Evolutionary conservation across 2,113 vertebrate genomes (phyloP).

Genomic region (Meriones unguiculatus): DNA sequence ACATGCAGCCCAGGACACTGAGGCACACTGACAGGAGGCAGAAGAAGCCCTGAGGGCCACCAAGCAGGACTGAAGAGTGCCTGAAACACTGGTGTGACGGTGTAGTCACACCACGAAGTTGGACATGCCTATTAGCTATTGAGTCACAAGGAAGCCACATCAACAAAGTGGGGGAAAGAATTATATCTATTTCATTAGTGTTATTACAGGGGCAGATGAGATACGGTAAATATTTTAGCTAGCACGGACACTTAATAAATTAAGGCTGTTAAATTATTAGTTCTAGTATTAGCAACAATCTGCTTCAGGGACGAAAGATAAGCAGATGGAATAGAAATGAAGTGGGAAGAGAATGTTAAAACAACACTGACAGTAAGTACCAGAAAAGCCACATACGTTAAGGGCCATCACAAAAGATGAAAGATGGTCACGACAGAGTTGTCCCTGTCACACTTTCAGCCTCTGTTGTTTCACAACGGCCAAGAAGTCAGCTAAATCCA

Average conservation of each 20-base stretch:
- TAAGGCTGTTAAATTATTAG: not conserved
- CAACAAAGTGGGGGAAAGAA: not conserved
- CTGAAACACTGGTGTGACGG: not conserved
- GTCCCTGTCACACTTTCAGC: not conserved
- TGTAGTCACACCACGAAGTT: not conserved
- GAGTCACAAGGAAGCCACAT: not conserved
- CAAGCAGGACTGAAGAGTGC: not conserved
- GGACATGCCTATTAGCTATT: not conserved
- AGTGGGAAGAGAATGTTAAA: not conserved
- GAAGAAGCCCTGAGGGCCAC: too few species aligned
- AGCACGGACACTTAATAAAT: slow-evolving; percentile 5
- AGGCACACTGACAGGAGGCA: not conserved
- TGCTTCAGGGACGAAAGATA: slow-evolving; percentile 37
- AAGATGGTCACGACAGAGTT: not conserved
- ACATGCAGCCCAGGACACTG: not conserved
- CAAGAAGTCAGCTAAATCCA: not conserved
- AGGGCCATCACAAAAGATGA: not conserved
- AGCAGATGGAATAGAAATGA: slow-evolving; percentile 7
- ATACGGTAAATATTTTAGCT: not conserved
- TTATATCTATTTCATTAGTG: not conserved
- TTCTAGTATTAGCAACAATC: not conserved
- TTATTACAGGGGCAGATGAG: not conserved
- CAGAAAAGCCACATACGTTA: not conserved
- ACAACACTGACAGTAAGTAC: not conserved
- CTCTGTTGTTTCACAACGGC: not conserved